Conservation (phyloP, 2,797 vertebrate species). For the Pseudomugil gertrudae region DNA sequence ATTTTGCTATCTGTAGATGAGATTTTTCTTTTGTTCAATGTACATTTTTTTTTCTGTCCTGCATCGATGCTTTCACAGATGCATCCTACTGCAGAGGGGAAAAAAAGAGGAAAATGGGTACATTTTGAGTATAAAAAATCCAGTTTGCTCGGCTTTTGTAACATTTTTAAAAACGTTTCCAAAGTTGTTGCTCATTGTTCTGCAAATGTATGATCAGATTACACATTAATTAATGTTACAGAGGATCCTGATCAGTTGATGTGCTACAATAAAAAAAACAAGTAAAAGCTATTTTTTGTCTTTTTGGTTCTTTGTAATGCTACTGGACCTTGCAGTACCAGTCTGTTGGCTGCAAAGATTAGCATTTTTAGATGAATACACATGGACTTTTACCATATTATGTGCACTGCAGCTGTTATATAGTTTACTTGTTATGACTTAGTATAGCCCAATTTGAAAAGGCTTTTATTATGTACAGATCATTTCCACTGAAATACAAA, state of each 20-base stretch:
- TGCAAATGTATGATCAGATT: neutral
- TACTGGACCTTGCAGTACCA: neutral
- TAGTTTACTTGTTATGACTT: neutral
- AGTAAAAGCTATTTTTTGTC: neutral
- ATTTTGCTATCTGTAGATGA: conserved; percentile 22
- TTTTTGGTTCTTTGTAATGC: neutral
- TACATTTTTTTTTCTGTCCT: conserved; percentile 9
- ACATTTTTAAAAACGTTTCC: neutral
- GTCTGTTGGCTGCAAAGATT: neutral
- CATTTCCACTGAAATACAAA: neutral
- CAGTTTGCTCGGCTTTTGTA: neutral
- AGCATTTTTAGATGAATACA: neutral
- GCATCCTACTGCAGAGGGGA: neutral
- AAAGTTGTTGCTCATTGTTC: neutral
- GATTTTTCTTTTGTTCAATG: conserved; percentile 3
- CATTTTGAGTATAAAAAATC: neutral
- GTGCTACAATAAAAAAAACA: neutral
- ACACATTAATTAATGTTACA: neutral
- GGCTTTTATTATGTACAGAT: neutral
- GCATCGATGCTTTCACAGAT: neutral
- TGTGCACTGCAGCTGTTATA: neutral
- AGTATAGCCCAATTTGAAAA: neutral
- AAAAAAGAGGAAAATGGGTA: neutral
- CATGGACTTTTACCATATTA: neutral
- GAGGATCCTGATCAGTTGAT: neutral